Percentiles rank a stretch among this genome's conserved stretches.
Evolutionary conservation across 2,113 vertebrate species (phyloP).

Genomic region (Crypturellus undulatus): DNA sequence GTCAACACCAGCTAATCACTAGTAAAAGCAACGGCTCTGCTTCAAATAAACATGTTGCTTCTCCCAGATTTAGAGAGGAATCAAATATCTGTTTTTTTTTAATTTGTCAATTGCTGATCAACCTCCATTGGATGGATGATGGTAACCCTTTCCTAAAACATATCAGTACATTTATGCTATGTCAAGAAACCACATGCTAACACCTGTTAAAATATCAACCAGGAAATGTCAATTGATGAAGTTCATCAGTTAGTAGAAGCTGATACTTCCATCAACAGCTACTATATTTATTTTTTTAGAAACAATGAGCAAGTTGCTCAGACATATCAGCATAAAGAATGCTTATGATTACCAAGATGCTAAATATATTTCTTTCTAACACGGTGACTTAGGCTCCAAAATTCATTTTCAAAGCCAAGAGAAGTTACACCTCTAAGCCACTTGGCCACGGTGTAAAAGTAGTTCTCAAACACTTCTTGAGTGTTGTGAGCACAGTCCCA

Average conservation of each 20-base stretch:
- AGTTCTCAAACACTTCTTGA: not conserved
- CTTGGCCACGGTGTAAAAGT: not conserved
- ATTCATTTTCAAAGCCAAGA: not conserved
- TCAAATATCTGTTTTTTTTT: not conserved
- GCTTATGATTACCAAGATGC: not conserved
- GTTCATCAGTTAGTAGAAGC: not conserved
- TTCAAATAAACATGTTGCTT: not conserved
- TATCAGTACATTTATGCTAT: not conserved
- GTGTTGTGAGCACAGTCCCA: not conserved
- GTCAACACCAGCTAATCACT: not conserved
- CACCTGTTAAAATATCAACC: conserved; percentile 22
- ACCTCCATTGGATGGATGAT: not conserved
- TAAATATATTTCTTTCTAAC: not conserved
- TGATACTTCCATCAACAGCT: not conserved
- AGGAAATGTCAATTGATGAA: conserved; percentile 26
- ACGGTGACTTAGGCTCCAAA: not conserved
- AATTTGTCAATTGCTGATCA: not conserved
- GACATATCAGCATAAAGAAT: not conserved
- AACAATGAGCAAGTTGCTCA: not conserved
- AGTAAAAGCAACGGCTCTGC: not conserved
- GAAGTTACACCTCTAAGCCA: not conserved
- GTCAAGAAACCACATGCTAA: conserved; percentile 13
- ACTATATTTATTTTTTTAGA: not conserved
- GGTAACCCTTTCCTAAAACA: not conserved
- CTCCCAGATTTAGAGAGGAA: conserved; percentile 6